These are phyloP conservation scores for Labroides dimidiatus DNA, from an alignment of 2,797 vertebrate genomes.

Conservation along the genomic window DNA sequence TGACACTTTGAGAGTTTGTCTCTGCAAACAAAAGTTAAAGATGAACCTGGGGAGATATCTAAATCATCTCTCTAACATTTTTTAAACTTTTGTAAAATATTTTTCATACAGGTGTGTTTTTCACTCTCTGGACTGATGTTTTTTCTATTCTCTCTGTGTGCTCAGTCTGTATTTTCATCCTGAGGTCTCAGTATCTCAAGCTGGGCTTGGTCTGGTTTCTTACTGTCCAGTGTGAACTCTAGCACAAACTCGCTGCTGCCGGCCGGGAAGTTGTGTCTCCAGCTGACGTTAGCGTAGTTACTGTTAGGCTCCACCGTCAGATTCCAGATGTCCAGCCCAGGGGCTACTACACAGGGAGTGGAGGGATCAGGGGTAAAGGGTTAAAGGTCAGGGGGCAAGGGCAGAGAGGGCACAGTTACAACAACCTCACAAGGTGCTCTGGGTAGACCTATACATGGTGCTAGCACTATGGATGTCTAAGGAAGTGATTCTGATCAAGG, in stretches of 20 bases:
- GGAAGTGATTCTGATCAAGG: not conserved
- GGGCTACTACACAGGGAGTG: constrained; percentile 85
- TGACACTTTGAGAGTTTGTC: no score
- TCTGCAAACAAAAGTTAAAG: no score
- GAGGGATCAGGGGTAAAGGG: constrained; percentile 81
- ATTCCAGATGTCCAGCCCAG: constrained; percentile 92
- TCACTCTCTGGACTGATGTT: constrained; percentile 6
- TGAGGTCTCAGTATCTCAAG: not conserved
- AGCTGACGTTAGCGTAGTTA: constrained; percentile 98
- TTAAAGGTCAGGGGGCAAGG: constrained; percentile 60
- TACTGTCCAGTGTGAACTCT: constrained; percentile 98
- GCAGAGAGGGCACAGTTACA: constrained; percentile 66
- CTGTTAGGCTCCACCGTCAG: constrained; percentile 96
- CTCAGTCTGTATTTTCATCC: not conserved
- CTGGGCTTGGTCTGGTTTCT: constrained; percentile 83
- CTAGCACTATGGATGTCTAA: constrained; percentile 4
- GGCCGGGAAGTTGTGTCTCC: constrained; percentile 95
- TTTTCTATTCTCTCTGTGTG: not conserved
- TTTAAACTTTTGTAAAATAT: not conserved
- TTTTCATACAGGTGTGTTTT: not conserved
- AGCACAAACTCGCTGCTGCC: constrained; percentile 96
- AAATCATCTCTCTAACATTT: no score
- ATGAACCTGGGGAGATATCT: no score
- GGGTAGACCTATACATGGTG: constrained; percentile 25
- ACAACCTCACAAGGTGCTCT: constrained; percentile 50